phyloP scores from a whole-genome alignment of 1,140 invertebrate species.

The Anastrepha ludens region DNA sequence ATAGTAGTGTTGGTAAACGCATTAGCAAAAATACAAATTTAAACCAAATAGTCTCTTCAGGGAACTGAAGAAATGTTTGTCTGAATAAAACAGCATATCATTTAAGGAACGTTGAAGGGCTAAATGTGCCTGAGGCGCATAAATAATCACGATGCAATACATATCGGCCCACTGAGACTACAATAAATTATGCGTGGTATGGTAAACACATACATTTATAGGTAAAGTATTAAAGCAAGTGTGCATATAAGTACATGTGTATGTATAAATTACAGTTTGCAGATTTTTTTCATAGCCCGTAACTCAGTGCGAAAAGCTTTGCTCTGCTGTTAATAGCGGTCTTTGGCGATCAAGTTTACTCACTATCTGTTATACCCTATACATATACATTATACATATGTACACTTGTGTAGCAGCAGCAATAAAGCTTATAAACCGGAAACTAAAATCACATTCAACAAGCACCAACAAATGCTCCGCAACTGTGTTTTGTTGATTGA shows the following conservation, averaged over 20 bases:
- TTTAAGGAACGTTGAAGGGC: too few relatives aligned
- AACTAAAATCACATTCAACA: not conserved
- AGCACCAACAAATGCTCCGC: not conserved
- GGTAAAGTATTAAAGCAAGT: not conserved
- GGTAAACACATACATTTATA: not conserved
- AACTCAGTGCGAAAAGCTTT: not conserved
- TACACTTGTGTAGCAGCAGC: not conserved
- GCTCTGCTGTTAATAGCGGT: not conserved
- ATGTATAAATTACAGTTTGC: not conserved
- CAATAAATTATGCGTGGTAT: too few relatives aligned
- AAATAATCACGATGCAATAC: too few relatives aligned
- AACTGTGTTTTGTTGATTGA: not conserved
- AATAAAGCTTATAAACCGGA: conserved; percentile 22
- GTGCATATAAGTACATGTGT: conserved; percentile 33
- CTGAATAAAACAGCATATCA: too few relatives aligned
- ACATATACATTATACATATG: not conserved
- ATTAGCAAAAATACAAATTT: too few relatives aligned
- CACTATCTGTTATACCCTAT: not conserved
- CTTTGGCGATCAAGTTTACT: not conserved
- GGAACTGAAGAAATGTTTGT: too few relatives aligned
- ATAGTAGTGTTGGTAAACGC: too few relatives aligned
- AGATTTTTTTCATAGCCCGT: not conserved
- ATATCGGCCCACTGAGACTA: too few relatives aligned
- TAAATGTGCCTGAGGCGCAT: too few relatives aligned
- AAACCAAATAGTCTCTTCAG: too few relatives aligned